Conservation (phyloP, 2,113 vertebrate genomes). For the Vicugna pacos region DNA sequence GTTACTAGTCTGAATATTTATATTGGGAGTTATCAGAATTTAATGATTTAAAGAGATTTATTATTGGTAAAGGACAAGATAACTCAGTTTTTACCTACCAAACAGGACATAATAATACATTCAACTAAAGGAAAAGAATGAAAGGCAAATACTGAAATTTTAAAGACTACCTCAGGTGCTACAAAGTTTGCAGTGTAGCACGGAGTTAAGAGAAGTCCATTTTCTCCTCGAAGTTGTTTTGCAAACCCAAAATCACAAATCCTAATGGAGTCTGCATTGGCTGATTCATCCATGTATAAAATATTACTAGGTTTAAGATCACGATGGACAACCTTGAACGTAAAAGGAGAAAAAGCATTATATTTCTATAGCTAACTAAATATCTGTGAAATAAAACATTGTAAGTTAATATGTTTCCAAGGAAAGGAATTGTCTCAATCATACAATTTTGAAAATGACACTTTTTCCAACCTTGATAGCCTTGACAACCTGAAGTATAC, state of each 20-base stretch:
- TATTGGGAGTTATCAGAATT: constrained; percentile 39
- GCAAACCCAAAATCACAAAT: constrained; percentile 99
- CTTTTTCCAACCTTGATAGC: not conserved
- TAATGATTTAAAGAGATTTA: constrained; percentile 34
- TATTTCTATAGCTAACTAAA: constrained; percentile 2
- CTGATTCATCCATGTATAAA: constrained; percentile 97
- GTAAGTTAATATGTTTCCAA: not conserved
- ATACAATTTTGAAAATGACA: constrained; percentile 48
- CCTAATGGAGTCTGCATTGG: constrained; percentile 96
- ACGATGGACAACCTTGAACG: constrained; percentile 95
- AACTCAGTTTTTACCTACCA: constrained; percentile 16
- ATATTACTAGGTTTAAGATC: constrained; percentile 99
- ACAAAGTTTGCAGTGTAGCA: constrained; percentile 99
- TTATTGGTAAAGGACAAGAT: not conserved
- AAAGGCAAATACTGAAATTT: constrained; percentile 38
- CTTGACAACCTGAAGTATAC: not conserved
- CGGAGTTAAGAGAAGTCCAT: constrained; percentile 96
- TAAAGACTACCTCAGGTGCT: constrained; percentile 94
- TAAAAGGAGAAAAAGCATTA: constrained; percentile 38
- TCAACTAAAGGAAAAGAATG: constrained; percentile 63
- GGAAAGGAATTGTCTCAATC: not conserved
- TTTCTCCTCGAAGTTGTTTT: constrained; percentile 97
- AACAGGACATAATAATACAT: not conserved
- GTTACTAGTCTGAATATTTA: constrained; percentile 30
- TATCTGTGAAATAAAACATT: constrained; percentile 18